Conservation (phyloP, 2,797 vertebrate genomes). For the Anniella stebbinsi region DNA sequence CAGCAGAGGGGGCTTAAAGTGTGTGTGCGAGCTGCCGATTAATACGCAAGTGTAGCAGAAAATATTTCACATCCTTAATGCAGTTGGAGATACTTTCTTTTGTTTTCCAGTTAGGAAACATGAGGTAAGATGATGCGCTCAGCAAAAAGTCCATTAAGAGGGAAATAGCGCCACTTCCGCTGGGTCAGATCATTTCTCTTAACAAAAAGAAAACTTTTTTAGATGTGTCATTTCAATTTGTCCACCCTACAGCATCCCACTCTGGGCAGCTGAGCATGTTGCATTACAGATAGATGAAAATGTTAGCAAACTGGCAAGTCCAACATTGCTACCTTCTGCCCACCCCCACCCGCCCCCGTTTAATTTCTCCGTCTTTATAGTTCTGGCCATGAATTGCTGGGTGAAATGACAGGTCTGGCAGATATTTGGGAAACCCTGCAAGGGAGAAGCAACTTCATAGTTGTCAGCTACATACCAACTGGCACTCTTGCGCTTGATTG, state of each 20-base stretch:
- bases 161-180: neutral
- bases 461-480: too few relatives aligned
- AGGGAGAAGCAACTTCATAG: too few relatives aligned
- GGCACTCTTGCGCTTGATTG: too few relatives aligned
- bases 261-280: neutral
- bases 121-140: neutral
- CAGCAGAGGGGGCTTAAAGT: neutral
- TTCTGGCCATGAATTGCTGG: neutral
- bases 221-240: neutral
- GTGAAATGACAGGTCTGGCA: neutral
- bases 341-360: fast-evolving
- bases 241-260: neutral
- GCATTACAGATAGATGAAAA: neutral
- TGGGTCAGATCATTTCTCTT: neutral
- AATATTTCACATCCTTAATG: neutral
- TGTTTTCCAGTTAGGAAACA: slow-evolving; percentile 5
- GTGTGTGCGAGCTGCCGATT: fast-evolving
- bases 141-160: neutral
- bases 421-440: neutral
- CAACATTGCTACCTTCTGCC: too few relatives aligned
- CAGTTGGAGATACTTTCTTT: neutral
- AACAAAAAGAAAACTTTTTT: neutral
- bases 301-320: neutral
- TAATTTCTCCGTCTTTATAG: neutral
- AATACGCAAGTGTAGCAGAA: neutral